Evolutionary conservation across 2,113 vertebrate species (phyloP).

Genomic region (Pluvianellus socialis): DNA sequence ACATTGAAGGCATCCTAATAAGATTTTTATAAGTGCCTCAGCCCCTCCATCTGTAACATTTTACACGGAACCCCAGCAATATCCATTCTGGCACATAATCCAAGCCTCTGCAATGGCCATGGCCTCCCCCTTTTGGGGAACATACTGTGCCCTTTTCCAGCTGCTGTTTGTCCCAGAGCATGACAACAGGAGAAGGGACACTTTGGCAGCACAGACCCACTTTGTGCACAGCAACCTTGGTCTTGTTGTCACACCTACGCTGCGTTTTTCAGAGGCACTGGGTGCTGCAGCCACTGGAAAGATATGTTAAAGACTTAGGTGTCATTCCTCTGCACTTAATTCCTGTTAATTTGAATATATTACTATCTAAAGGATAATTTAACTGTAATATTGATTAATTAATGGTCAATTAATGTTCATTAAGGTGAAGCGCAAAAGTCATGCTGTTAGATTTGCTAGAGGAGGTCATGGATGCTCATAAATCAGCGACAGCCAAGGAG

Average conservation of each 20-base stretch:
- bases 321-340: neutral
- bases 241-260: neutral
- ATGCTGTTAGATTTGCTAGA: neutral
- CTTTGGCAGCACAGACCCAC: neutral
- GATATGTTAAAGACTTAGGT: neutral
- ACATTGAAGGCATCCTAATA: neutral
- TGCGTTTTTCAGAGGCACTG: neutral
- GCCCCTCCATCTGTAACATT: neutral
- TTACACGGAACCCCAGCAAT: neutral
- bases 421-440: neutral
- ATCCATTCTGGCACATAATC: neutral
- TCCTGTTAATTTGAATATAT: neutral
- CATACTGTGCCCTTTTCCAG: neutral
- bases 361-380: neutral
- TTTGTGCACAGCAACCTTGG: neutral
- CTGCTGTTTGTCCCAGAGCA: neutral
- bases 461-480: neutral
- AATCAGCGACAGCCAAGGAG: neutral
- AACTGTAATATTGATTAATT: neutral
- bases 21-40: neutral
- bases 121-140: neutral
- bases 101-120: neutral
- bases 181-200: neutral
- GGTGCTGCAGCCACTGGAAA: neutral
- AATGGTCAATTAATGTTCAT: neutral